These are phyloP conservation scores for Nannobrachium achirus DNA, from an alignment of 2,113 vertebrate genomes.

Conservation along the genomic window DNA sequence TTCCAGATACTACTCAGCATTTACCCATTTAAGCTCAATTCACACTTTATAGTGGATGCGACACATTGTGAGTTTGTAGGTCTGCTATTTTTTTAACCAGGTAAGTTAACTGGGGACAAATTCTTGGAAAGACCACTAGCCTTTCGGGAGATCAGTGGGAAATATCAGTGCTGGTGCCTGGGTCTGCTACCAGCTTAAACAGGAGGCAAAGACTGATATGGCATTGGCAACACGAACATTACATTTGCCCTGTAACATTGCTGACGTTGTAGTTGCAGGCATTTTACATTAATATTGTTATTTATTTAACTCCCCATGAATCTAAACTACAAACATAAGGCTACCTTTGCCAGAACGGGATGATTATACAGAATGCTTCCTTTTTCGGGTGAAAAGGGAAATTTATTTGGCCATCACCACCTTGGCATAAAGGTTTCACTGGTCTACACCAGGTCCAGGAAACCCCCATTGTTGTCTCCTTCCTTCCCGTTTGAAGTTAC, in stretches of 20 bases:
- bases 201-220: no score
- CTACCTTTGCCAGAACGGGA: no score
- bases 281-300: no score
- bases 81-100: neutral
- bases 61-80: no score
- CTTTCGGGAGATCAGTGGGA: neutral
- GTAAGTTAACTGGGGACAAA: neutral
- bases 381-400: neutral
- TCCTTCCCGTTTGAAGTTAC: conserved; percentile 46
- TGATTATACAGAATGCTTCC: neutral
- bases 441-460: conserved; percentile 44
- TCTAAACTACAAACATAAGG: no score
- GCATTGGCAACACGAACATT: no score
- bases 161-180: neutral
- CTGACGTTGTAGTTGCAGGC: no score
- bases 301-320: no score
- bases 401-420: neutral
- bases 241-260: no score
- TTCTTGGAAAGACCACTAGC: neutral
- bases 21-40: neutral
- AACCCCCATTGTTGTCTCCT: conserved; percentile 52
- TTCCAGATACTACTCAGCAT: neutral
- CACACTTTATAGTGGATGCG: neutral
- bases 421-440: neutral
- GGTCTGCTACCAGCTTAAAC: no score